Base-by-base conservation (phyloP, 2,888 invertebrate genomes). In the Trichopria drosophilae region DNA sequence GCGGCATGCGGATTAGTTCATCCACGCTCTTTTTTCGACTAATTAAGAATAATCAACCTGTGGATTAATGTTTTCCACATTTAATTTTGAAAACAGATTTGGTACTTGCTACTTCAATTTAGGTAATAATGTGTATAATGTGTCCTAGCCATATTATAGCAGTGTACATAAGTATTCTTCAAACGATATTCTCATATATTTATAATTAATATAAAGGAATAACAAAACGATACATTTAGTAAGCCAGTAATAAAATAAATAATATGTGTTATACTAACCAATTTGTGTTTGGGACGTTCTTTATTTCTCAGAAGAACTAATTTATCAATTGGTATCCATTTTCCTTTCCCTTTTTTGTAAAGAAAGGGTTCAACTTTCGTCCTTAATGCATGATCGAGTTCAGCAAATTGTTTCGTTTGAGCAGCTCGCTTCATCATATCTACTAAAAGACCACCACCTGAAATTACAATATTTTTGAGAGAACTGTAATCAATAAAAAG, bases 351-450 rank as follows among this genome's bases (percentile, higher is more conserved):
- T 69, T 87, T 90, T 72, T 96, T 94, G 76, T 97, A 97, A 16
- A 98, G 78, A 75, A 93, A 95, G 1, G 92, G 93, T 64, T 90
- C 89, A 10, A 95, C 91, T 72, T 93, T 91, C 0, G 89, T 90
- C 74, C 90, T 87, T 48, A 97, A 92, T 0, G 91, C 90, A 72
- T 93, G 90, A 75, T 96, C 96, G 54, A 96, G 82, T 76, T 95
- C 93, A 0, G 91, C 90, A 65, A 85, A 93, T 69, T 93, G 91
- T 72, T 93, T 93, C 60, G 87, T 92, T 69, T 92, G 91, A 2
- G 89, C 83, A 0, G 93, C 93, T 60, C 92, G 80, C 73, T 93
- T 93, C 90, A 93, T 93, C 81, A 94, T 85, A 68, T 94, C 93
- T 6, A 96, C 91, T 18, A 96, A 77, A n/a, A 93, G 80, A 45